Percentiles rank a stretch among this genome's conserved stretches.
Conservation (phyloP, 1,140 invertebrate species). For the Drosophila seguyi region DNA sequence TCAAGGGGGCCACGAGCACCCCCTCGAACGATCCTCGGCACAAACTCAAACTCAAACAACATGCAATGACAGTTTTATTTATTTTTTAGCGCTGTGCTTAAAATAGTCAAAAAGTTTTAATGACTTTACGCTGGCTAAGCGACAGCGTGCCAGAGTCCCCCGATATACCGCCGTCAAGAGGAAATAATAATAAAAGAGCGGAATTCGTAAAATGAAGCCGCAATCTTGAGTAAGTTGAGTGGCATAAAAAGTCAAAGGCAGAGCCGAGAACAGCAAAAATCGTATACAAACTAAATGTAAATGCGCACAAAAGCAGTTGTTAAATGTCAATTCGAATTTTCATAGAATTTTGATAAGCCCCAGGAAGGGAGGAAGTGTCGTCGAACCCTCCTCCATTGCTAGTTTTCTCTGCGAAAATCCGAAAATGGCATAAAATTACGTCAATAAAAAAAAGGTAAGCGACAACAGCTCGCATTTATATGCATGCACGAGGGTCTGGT, state of each 20-base stretch:
- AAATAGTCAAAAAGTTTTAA: conserved; percentile 83
- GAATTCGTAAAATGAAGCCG: conserved; percentile 57
- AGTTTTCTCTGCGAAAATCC: conserved; percentile 56
- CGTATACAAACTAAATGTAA: conserved; percentile 79
- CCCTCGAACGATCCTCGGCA: conserved; percentile 25
- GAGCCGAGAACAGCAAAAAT: conserved; percentile 44
- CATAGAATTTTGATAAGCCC: conserved; percentile 76
- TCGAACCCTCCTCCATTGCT: conserved; percentile 1
- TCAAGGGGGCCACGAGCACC: conserved; percentile 10
- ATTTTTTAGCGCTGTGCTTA: conserved; percentile 64
- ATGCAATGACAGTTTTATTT: conserved; percentile 78
- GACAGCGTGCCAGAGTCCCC: conserved; percentile 35
- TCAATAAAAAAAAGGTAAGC: conserved; percentile 78
- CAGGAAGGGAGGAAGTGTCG: neutral
- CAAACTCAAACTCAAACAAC: conserved; percentile 80
- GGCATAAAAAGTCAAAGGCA: conserved; percentile 39
- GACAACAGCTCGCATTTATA: conserved; percentile 50
- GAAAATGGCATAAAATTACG: conserved; percentile 70
- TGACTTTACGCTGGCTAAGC: conserved; percentile 70
- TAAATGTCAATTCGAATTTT: conserved; percentile 81
- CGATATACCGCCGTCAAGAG: conserved; percentile 14
- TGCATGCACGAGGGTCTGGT: conserved; percentile 42
- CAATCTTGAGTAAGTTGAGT: conserved; percentile 64
- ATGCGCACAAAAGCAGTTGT: conserved; percentile 68
- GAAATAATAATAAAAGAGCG: conserved; percentile 17